Base-by-base conservation (phyloP, 2,113 vertebrate genomes). In the Dunckerocampus dactyliophorus region DNA sequence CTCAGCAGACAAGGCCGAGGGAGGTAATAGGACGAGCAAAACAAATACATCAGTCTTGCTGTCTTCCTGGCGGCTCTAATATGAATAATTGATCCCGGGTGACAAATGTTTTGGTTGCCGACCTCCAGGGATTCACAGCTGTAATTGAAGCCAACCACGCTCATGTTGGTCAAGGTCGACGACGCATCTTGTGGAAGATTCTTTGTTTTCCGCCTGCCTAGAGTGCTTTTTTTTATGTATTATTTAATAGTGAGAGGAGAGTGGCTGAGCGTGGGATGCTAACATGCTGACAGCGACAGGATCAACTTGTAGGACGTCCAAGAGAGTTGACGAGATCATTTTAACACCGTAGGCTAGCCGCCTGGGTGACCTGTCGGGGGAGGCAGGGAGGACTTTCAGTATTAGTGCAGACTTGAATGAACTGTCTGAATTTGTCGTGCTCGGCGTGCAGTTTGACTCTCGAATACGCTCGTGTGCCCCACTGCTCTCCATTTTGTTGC, bases 71-170 rank as follows among this genome's bases (percentile, higher is more conserved):
- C 79, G 82, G 81, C 57, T 80, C 76, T 0, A 47, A 59, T 71
- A 85, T 85, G 85, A 85, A 87, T 84, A 84, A 83, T 85, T 84
- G 81, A 85, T 83, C 63, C 47, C 1, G 54, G 52, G 72, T 82
- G 83, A 80, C 63, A 70, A 82, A 85, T 87, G 83, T 73, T 76
- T 77, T 59, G 67, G 81, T 75, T 75, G 72, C 76, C 76, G 21
- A 72, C 59, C 59, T 76, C 45, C 58, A 54, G 19, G 19, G 54
- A 69, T 70, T 84, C 75, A 62, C 66, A 75, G 78, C 71, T 80
- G 70, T 71, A 77, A 75, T 58, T 59, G 75, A 80, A 67, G 60
- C 59, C 69, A 59, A 72, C 65, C 58, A 59, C 16, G 60, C 63
- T 45, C 63, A 55, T 59, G 65, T 61, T 51, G 60, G 67, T 76